phyloP scores from a whole-genome alignment of 2,888 invertebrate species.

The Luffia ferchaultella region DNA sequence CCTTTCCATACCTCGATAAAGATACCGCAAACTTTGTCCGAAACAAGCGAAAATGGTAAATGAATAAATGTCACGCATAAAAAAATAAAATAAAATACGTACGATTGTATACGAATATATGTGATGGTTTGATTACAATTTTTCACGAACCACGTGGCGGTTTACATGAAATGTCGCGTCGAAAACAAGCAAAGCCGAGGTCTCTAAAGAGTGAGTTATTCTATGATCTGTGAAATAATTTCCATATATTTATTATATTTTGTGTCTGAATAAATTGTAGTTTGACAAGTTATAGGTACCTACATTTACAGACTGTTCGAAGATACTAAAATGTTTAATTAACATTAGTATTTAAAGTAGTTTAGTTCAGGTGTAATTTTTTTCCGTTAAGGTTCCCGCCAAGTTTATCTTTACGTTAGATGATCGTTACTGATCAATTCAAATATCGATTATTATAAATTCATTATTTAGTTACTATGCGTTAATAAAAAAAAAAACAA shows the following conservation, averaged over 20 bases:
- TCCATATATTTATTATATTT: not conserved
- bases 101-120: not conserved
- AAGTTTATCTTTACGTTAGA: no score
- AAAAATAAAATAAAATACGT: no score
- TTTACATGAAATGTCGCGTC: slow-evolving; percentile 63
- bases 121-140: not conserved
- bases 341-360: no score
- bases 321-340: not conserved
- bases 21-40: slow-evolving; percentile 1
- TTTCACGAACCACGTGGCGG: not conserved
- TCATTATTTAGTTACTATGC: no score
- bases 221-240: not conserved
- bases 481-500: no score
- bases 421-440: no score
- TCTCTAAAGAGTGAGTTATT: slow-evolving; percentile 72
- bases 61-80: no score
- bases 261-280: not conserved
- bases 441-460: no score
- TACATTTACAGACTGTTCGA: not conserved
- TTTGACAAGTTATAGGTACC: not conserved
- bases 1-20: not conserved
- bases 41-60: no score
- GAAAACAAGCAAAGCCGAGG: slow-evolving; percentile 76
- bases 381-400: no score
- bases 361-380: no score